These are phyloP conservation scores for Semnornis frantzii DNA, from an alignment of 2,113 vertebrate genomes.

Conservation along the genomic window DNA sequence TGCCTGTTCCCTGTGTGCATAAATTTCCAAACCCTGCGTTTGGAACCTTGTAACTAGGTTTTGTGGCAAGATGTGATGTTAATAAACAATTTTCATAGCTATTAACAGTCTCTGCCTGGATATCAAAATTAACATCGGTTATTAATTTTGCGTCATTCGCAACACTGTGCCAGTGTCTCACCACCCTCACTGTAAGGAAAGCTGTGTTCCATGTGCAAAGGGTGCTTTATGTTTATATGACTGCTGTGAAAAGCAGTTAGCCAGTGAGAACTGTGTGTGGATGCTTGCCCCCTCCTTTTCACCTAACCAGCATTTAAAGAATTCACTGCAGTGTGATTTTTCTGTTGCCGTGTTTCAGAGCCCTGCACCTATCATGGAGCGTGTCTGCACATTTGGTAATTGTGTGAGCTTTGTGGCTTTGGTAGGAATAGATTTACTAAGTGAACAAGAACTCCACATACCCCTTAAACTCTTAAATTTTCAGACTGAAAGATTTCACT, in stretches of 20 bases:
- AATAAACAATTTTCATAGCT: too few relatives aligned
- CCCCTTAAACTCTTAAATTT: conserved; percentile 8
- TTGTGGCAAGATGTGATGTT: too few relatives aligned
- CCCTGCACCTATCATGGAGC: neutral
- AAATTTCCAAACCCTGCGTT: too few relatives aligned
- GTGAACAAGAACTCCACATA: neutral
- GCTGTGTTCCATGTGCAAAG: neutral
- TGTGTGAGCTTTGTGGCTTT: neutral
- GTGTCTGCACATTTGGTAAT: neutral
- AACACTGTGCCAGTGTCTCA: too few relatives aligned
- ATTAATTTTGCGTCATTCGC: too few relatives aligned
- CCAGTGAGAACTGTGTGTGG: neutral
- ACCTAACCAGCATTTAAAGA: neutral
- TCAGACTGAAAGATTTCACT: neutral
- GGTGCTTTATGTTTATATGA: neutral
- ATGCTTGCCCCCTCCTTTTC: neutral
- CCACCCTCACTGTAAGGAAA: neutral
- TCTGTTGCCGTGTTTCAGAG: conserved; percentile 12
- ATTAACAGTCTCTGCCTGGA: too few relatives aligned
- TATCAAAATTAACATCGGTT: too few relatives aligned
- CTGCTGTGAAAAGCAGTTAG: neutral
- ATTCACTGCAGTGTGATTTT: neutral
- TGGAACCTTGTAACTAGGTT: too few relatives aligned
- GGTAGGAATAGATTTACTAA: neutral
- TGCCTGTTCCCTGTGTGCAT: too few relatives aligned